Conservation (phyloP, 1,140 invertebrate species). For the Scaptomyza montana region DNA sequence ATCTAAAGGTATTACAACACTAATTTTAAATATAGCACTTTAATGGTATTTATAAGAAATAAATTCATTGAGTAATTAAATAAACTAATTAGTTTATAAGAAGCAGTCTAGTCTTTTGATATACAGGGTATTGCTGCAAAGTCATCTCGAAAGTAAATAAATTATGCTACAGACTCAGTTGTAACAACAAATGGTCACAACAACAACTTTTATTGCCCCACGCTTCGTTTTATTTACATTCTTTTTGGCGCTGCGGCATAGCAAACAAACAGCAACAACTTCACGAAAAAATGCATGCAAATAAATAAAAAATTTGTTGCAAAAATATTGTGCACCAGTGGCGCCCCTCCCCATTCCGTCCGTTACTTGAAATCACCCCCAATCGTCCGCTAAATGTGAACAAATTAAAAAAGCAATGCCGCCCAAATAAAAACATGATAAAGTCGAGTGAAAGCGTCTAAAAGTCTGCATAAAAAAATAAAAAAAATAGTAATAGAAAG, state of each 20-base stretch:
- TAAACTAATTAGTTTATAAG: not conserved
- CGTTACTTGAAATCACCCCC: conserved; percentile 22
- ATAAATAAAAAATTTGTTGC: conserved; percentile 31
- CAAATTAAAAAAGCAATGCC: conserved; percentile 67
- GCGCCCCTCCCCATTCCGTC: no score
- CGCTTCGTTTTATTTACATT: conserved; percentile 67
- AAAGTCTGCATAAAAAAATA: conserved; percentile 11
- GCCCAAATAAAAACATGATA: conserved; percentile 69
- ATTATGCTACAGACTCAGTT: conserved; percentile 59
- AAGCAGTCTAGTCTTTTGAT: not conserved
- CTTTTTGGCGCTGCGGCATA: conserved; percentile 51
- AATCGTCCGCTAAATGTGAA: conserved; percentile 46
- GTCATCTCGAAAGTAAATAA: conserved; percentile 66
- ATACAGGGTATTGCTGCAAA: conserved; percentile 37
- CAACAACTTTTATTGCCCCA: conserved; percentile 63
- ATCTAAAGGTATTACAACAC: no score
- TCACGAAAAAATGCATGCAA: conserved; percentile 24
- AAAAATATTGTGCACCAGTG: conserved; percentile 20
- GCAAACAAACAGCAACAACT: conserved; percentile 17
- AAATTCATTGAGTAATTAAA: no score
- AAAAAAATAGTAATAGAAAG: conserved; percentile 7
- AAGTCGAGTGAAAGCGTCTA: conserved; percentile 39
- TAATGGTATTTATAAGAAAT: no score
- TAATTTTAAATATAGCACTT: no score
- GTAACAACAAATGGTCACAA: conserved; percentile 36